These are phyloP conservation scores for Psammodynastes pulverulentus DNA, from an alignment of 2,113 vertebrate species.

Conservation along the genomic window DNA sequence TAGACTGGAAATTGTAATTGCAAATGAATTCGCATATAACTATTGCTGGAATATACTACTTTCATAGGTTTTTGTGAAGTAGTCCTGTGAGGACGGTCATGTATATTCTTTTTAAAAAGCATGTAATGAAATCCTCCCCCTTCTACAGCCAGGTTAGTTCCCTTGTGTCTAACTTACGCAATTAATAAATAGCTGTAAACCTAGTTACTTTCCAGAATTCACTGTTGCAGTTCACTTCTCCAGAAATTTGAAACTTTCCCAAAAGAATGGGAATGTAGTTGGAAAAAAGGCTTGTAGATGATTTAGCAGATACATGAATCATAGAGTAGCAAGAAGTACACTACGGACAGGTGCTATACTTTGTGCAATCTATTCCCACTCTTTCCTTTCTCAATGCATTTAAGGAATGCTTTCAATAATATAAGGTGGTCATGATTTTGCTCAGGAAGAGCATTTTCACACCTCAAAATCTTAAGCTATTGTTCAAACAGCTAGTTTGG, in stretches of 20 bases:
- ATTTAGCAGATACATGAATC: not conserved
- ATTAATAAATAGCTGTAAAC: conserved; percentile 22
- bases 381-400: not conserved
- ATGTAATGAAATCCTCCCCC: not conserved
- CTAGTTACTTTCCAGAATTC: conserved; percentile 10
- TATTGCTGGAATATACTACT: not conserved
- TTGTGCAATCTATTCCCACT: not conserved
- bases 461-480: not conserved
- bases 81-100: not conserved
- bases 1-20: not conserved
- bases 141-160: conserved; percentile 7
- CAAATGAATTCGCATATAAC: not conserved
- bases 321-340: not conserved
- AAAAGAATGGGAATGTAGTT: not conserved
- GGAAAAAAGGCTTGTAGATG: not conserved
- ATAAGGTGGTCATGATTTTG: not conserved
- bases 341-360: not conserved
- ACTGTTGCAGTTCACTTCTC: not conserved
- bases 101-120: not conserved
- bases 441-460: not conserved
- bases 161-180: conserved; percentile 17
- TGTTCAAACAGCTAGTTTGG: not conserved
- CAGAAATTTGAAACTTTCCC: not conserved
- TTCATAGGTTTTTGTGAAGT: not conserved
- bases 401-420: not conserved